Percentiles rank a stretch among this genome's conserved stretches.
Evolutionary conservation across 2,797 vertebrate genomes (phyloP).

Genomic region (Hirundo rustica): DNA sequence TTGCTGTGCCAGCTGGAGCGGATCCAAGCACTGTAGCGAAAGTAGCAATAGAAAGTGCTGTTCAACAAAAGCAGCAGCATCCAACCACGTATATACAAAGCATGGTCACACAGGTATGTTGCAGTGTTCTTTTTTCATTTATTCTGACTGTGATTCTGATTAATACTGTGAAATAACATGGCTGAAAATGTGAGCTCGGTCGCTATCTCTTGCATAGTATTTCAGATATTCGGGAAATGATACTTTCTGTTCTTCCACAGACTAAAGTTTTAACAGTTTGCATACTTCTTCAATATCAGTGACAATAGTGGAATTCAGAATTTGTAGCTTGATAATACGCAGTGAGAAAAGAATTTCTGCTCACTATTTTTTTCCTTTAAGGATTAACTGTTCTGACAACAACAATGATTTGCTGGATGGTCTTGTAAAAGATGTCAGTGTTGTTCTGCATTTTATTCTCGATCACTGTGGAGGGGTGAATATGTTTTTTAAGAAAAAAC

Average conservation of each 20-base stretch:
- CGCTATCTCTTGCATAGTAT: not conserved
- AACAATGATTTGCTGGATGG: not conserved
- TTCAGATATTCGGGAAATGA: not conserved
- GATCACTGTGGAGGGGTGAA: not conserved
- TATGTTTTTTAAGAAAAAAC: not conserved
- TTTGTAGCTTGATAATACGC: not conserved
- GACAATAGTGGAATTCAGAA: not conserved
- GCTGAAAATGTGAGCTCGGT: not conserved
- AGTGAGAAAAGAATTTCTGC: not conserved
- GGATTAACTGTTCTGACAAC: constrained; percentile 20
- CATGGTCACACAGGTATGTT: constrained; percentile 84
- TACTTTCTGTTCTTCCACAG: not conserved
- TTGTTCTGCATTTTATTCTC: not conserved
- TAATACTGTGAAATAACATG: not conserved
- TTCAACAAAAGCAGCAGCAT: constrained; percentile 94
- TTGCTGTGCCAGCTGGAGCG: constrained; percentile 96
- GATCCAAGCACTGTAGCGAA: constrained; percentile 99
- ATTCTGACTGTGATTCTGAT: constrained; percentile 29
- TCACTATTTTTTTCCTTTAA: not conserved
- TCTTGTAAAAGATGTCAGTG: not conserved
- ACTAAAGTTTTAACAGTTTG: not conserved
- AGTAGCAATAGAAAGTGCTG: constrained; percentile 99
- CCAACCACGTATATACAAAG: constrained; percentile 84
- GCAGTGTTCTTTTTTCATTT: constrained; percentile 21
- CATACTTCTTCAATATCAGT: not conserved